Base-by-base conservation (phyloP, 2,888 invertebrate genomes). In the Eilema sororculum region DNA sequence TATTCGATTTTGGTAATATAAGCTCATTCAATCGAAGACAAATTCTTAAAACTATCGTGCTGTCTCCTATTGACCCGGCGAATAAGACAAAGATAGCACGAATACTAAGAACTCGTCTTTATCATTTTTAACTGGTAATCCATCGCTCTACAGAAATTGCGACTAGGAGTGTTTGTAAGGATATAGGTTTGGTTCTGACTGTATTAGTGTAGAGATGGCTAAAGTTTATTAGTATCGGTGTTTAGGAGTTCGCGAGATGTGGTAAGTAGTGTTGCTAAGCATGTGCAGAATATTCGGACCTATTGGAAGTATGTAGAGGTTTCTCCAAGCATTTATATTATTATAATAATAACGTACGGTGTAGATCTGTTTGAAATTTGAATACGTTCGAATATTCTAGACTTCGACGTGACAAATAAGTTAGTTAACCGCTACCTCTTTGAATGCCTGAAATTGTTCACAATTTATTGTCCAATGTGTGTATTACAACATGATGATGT, bases 401-500 rank as follows among this genome's bases (percentile, higher is more conserved):
- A 30, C 63, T 68, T 71, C 67, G 70, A 79, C 65, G 73, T 76
- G 69, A 78, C 77, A 76, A 79, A 75, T 89, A 89, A 88, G 83
- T 85, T 88, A 90, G 86, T 86, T 89, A 93, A 92, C 88, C 88
- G 91, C 94, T 94, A 94, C 94, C 94, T 94, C 94, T 90, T 84
- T 87, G 84, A 90, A 91, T 93, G 94, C 93, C 94, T 94, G 91
- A 91, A 90, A 87, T 89, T 90, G 90, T 91, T 90, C 85, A 90
- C 88, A 89, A 83, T 88, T 83, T 85, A 87, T 86, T 90, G 89
- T 91, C 90, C 88, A 89, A 88, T 89, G 86, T 84, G 86, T 90
- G 89, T 89, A 89, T 59, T 66, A 66, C 58, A 66, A 89, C 83
- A 87, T 87, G 90, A 86, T 89, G 88, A 89, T 91, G 89, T 89